Conservation (phyloP, 2,888 invertebrate genomes). For the Rotaria socialis region DNA sequence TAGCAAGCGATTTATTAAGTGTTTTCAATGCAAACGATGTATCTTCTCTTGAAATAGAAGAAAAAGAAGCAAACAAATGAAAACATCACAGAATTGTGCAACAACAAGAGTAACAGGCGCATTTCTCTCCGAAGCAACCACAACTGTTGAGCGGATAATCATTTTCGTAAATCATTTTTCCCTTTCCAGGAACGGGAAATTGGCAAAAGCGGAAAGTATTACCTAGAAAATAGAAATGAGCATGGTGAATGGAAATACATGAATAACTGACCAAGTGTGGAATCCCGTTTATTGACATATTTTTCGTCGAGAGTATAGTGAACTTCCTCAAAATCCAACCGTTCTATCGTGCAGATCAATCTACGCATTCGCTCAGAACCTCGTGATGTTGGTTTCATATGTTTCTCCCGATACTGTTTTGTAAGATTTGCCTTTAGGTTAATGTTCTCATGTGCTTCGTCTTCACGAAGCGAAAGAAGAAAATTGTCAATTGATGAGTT, state of each 20-base stretch:
- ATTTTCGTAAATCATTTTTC: not conserved
- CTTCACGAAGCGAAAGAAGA: no score
- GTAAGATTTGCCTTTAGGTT: not conserved
- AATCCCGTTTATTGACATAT: not conserved
- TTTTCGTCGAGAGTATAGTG: not conserved
- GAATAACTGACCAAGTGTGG: not conserved
- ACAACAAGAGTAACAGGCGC: not conserved
- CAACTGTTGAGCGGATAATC: not conserved
- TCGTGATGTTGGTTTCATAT: not conserved
- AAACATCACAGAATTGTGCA: not conserved
- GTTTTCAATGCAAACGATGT: no score
- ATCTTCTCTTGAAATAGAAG: no score
- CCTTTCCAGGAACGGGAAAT: not conserved
- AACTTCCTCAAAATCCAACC: not conserved
- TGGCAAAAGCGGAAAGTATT: not conserved
- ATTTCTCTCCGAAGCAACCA: not conserved
- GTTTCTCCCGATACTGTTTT: not conserved
- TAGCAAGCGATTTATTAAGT: no score
- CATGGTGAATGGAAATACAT: not conserved
- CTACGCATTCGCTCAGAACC: no score
- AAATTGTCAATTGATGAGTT: no score
- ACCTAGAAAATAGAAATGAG: not conserved
- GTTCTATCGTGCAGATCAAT: not conserved
- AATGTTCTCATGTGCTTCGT: not conserved
- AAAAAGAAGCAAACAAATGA: not conserved